phyloP scores from a whole-genome alignment of 2,113 vertebrate species.

The Scalopus aquaticus region DNA sequence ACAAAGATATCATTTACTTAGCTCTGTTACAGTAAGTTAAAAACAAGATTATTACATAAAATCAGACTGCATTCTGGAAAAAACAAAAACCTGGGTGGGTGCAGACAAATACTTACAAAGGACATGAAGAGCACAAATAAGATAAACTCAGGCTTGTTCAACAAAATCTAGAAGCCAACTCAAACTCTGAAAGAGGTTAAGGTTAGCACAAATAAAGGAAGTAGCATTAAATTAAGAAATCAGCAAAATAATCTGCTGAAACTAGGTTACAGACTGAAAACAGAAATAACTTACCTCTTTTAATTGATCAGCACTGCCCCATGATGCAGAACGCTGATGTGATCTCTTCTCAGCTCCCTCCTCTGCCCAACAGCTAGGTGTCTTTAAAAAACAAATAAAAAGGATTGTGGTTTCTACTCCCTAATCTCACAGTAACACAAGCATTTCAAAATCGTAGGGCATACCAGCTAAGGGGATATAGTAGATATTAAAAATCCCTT shows the following conservation, averaged over 20 bases:
- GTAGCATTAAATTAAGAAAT: not conserved
- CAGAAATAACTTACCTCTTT: constrained; percentile 91
- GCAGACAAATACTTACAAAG: constrained; percentile 17
- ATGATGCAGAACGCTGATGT: constrained; percentile 95
- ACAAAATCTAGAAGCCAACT: not conserved
- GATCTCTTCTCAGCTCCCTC: constrained; percentile 92
- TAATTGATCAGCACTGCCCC: constrained; percentile 96
- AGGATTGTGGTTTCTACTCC: not conserved
- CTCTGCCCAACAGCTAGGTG: constrained; percentile 94
- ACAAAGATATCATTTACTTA: too few relatives aligned
- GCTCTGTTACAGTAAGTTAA: too few relatives aligned
- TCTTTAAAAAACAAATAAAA: constrained; percentile 83
- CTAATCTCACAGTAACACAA: not conserved
- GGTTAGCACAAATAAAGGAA: constrained; percentile 36
- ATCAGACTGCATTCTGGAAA: constrained; percentile 28
- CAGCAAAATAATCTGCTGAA: not conserved
- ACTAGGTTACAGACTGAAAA: not conserved
- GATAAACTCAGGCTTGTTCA: constrained; percentile 3
- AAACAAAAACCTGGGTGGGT: not conserved
- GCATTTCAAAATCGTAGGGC: not conserved
- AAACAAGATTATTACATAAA: not conserved
- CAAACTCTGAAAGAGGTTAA: not conserved
- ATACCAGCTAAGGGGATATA: not conserved
- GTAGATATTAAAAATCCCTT: constrained; percentile 25
- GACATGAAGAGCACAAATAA: not conserved